Conservation (phyloP, 1,140 invertebrate genomes). For the Drosophila pallidifrons region DNA sequence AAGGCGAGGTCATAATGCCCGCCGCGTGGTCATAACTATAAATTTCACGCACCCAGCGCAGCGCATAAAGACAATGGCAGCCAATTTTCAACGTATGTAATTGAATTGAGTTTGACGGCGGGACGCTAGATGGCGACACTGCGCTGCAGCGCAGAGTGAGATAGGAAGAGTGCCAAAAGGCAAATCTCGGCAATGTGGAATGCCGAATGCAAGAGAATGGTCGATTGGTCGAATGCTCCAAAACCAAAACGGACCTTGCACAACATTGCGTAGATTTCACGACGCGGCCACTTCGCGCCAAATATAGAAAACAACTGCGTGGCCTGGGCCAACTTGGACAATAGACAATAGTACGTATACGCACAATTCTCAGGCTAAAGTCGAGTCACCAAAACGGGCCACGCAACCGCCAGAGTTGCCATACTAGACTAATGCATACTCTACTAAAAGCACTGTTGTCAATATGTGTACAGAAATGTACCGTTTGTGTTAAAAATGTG, state of each 20-base stretch:
- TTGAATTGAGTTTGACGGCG: slow-evolving; percentile 76
- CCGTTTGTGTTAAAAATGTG: too few relatives aligned
- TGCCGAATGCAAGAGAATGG: slow-evolving; percentile 25
- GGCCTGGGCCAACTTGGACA: slow-evolving; percentile 46
- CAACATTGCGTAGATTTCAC: slow-evolving; percentile 66
- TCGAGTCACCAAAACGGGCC: slow-evolving; percentile 49
- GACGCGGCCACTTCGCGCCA: slow-evolving; percentile 35
- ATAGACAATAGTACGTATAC: slow-evolving; percentile 74
- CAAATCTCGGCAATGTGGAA: slow-evolving; percentile 70
- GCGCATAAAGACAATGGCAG: slow-evolving; percentile 65
- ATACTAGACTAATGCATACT: neutral
- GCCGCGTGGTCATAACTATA: slow-evolving; percentile 73
- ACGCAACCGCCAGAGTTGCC: slow-evolving; percentile 45
- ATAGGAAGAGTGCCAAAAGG: slow-evolving; percentile 40
- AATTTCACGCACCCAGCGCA: slow-evolving; percentile 72
- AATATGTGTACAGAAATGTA: neutral
- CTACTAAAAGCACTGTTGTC: neutral
- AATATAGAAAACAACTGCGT: slow-evolving; percentile 43
- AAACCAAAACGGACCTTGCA: slow-evolving; percentile 40
- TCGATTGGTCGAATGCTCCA: slow-evolving; percentile 34
- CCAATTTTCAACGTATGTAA: slow-evolving; percentile 71
- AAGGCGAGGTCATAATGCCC: slow-evolving; percentile 67
- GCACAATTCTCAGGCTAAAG: slow-evolving; percentile 64
- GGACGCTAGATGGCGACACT: slow-evolving; percentile 1
- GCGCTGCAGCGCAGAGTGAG: neutral